Conservation (phyloP, 2,113 vertebrate genomes). For the Mellivora capensis region DNA sequence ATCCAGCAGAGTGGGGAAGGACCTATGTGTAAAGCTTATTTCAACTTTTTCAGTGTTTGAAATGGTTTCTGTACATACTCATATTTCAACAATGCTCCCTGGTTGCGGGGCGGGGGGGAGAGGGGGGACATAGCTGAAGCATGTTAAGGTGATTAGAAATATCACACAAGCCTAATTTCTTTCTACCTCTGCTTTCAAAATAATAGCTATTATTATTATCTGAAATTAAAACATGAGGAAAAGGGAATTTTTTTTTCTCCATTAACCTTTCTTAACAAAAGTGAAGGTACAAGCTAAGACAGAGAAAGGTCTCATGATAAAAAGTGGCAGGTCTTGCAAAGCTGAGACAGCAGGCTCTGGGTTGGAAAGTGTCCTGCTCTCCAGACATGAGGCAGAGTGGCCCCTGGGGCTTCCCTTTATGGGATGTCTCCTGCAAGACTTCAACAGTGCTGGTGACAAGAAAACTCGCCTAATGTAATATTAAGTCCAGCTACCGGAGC, state of each 20-base stretch:
- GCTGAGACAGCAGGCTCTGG: not conserved
- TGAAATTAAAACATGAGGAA: constrained; percentile 42
- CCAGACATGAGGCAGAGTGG: accelerated
- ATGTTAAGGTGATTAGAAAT: not conserved
- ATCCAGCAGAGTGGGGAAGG: not conserved
- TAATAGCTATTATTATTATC: constrained; percentile 22
- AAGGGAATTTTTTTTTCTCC: not conserved
- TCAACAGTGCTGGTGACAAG: not conserved
- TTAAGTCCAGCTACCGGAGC: not conserved
- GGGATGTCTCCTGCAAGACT: not conserved
- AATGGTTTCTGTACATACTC: not conserved
- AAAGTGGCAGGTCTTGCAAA: not conserved
- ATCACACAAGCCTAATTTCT: not conserved
- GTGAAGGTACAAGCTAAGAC: not conserved
- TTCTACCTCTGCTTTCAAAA: constrained; percentile 40
- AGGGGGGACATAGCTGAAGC: not conserved
- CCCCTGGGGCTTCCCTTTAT: not conserved
- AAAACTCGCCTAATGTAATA: not conserved
- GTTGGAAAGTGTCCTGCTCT: accelerated
- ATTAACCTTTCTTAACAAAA: not conserved
- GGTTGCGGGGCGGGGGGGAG: too few species aligned
- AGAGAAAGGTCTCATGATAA: not conserved
- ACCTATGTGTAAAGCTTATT: not conserved
- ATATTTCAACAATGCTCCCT: not conserved
- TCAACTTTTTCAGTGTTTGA: not conserved